Evolutionary conservation across 2,888 invertebrate genomes (phyloP).

Genomic region (Callimorpha dominula): DNA sequence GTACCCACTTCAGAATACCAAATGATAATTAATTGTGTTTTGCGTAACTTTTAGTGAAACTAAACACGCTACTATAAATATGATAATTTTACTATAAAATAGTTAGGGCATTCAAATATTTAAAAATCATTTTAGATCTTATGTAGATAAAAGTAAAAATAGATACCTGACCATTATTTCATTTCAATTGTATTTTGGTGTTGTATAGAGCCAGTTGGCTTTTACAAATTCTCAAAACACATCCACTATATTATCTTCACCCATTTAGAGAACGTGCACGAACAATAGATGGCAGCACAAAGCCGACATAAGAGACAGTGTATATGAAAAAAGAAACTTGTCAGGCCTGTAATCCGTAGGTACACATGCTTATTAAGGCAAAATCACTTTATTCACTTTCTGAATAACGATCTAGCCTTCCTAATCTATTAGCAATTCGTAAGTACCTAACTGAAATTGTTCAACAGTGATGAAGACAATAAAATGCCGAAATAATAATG

Average conservation of each 20-base stretch:
- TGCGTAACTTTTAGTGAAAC: not conserved
- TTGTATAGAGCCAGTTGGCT: not conserved
- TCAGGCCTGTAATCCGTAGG: no score
- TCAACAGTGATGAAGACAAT: no score
- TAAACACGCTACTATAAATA: not conserved
- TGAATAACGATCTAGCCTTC: no score
- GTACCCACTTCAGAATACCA: not conserved
- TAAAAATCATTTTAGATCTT: not conserved
- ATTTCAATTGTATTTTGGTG: not conserved
- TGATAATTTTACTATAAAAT: not conserved
- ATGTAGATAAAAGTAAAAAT: not conserved
- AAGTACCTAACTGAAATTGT: no score
- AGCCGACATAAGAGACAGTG: not conserved
- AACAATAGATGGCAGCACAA: not conserved
- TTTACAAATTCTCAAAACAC: not conserved
- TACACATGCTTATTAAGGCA: no score
- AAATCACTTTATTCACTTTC: no score
- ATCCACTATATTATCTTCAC: not conserved
- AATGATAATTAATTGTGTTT: not conserved
- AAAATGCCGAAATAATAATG: no score
- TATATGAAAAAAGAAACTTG: no score
- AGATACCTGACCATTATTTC: not conserved
- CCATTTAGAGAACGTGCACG: no score
- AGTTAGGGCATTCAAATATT: not conserved
- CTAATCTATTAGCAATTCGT: no score